Percentiles rank a stretch among this genome's conserved stretches.
These are phyloP conservation scores for Neopipo cinnamomea DNA, from an alignment of 2,113 vertebrate species.

Conservation along the genomic window DNA sequence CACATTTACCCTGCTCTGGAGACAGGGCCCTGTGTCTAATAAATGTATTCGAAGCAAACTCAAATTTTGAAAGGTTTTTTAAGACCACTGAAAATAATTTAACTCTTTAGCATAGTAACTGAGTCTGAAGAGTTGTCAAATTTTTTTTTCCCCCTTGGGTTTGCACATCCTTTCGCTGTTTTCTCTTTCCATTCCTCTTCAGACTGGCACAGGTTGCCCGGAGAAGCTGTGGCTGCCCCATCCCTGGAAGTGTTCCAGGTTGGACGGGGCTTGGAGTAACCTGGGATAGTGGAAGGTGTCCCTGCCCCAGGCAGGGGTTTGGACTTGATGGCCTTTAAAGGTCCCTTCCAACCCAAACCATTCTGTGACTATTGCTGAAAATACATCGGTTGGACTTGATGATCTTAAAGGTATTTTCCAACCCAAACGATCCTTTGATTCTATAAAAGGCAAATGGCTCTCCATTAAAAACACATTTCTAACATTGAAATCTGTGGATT, in stretches of 20 bases:
- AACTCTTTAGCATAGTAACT: not conserved
- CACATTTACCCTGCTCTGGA: not conserved
- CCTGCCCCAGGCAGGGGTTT: not conserved
- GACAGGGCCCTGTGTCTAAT: not conserved
- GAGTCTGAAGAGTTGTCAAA: not conserved
- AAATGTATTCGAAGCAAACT: not conserved
- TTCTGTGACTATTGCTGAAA: not conserved
- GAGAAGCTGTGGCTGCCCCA: not conserved
- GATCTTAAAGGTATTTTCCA: not conserved
- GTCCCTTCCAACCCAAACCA: not conserved
- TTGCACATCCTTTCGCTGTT: not conserved
- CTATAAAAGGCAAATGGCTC: not conserved
- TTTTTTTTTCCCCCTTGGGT: not conserved
- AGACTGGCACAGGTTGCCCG: not conserved
- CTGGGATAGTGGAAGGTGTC: not conserved
- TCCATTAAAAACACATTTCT: not conserved
- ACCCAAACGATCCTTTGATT: not conserved
- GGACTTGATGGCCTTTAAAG: not conserved
- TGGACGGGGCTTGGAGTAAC: rapidly evolving
- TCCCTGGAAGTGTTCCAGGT: not conserved
- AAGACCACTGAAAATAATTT: not conserved
- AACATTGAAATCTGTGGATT: not conserved
- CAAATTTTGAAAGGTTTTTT: not conserved
- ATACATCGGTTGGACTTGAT: not conserved
- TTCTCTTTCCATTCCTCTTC: not conserved